Percentiles rank a stretch among this genome's conserved stretches.
Evolutionary conservation across 2,113 vertebrate genomes (phyloP).

Genomic region (Zosterops pallidus): DNA sequence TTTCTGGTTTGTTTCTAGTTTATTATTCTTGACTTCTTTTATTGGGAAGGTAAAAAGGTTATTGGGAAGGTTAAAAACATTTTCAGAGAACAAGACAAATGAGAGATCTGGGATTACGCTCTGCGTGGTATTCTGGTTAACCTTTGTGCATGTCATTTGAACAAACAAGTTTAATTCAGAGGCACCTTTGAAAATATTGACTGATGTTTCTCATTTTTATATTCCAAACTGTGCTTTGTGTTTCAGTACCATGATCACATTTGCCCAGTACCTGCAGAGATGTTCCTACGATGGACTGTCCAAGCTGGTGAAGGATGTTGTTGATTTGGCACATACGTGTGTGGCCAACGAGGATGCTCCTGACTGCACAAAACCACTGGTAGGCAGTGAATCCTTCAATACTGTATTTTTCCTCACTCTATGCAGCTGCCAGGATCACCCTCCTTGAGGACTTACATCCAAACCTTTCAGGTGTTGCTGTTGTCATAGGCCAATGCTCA

Average conservation of each 20-base stretch:
- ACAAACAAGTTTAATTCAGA: not conserved
- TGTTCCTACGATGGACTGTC: constrained; percentile 39
- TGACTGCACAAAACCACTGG: constrained; percentile 60
- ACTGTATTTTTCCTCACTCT: fast-evolving
- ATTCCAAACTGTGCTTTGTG: not conserved
- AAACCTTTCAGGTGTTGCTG: not conserved
- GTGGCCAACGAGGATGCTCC: constrained; percentile 41
- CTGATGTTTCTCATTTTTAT: not conserved
- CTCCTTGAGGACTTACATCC: not conserved
- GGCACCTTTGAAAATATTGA: not conserved
- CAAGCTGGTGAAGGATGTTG: constrained; percentile 51
- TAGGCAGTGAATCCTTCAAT: constrained; percentile 19
- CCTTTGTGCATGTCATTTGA: not conserved
- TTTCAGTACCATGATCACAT: constrained; percentile 66
- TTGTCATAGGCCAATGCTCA: not conserved
- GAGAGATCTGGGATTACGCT: not conserved
- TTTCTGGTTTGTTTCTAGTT: not conserved
- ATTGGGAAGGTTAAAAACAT: not conserved
- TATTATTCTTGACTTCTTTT: not conserved
- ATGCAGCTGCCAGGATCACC: not conserved
- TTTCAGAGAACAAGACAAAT: not conserved
- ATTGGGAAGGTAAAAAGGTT: not conserved
- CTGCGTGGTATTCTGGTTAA: not conserved
- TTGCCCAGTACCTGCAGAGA: constrained; percentile 73
- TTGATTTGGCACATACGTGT: constrained; percentile 68